These are phyloP conservation scores for Cheirogaleus medius DNA, from an alignment of 2,113 vertebrate species.

Conservation along the genomic window DNA sequence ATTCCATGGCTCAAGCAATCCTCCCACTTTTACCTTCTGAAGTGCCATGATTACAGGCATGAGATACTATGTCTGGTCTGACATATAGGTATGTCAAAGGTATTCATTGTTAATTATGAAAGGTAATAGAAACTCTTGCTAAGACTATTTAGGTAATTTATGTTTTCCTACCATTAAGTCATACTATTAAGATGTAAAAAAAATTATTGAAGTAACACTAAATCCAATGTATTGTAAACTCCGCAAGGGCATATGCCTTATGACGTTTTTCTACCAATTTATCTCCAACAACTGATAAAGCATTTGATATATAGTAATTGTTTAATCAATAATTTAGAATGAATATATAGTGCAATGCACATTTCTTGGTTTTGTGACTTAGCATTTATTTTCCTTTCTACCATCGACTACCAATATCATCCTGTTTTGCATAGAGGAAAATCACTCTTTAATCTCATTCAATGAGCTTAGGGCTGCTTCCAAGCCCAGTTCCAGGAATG, in stretches of 20 bases:
- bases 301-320: not conserved
- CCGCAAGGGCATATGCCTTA: not conserved
- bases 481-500: not conserved
- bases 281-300: not conserved
- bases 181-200: not conserved
- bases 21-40: too few species aligned
- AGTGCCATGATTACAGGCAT: too few species aligned
- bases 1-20: too few species aligned
- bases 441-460: not conserved
- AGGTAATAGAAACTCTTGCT: not conserved
- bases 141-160: not conserved
- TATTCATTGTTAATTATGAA: not conserved
- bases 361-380: not conserved
- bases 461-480: not conserved
- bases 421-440: not conserved
- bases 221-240: not conserved
- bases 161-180: not conserved
- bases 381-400: not conserved
- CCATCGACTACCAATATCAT: not conserved
- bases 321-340: not conserved
- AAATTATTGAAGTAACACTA: not conserved
- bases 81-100: not conserved
- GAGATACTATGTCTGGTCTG: too few species aligned
- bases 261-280: not conserved
- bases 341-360: not conserved